Percentiles rank a stretch among this genome's conserved stretches.
Evolutionary conservation across 2,797 vertebrate genomes (phyloP).

Genomic region (Esox masquinongy): DNA sequence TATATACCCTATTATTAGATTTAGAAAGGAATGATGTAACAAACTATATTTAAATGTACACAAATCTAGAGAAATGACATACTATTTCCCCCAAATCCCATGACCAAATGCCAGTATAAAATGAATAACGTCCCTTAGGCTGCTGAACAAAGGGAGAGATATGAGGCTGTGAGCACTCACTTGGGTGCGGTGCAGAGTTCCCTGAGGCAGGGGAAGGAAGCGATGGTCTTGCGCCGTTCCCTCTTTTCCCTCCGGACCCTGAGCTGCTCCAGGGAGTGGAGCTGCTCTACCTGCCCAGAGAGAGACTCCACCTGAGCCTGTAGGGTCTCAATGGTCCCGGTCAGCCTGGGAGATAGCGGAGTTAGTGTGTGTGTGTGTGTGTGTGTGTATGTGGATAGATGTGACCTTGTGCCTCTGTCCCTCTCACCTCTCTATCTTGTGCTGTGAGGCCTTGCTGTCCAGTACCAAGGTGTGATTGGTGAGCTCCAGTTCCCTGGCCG

Average conservation of each 20-base stretch:
- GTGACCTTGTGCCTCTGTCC: not conserved
- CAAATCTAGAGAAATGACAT: too few species aligned
- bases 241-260: slow-evolving; percentile 87
- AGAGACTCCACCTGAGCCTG: slow-evolving; percentile 92
- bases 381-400: slow-evolving; percentile 1
- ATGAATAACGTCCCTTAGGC: not conserved
- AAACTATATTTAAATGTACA: too few species aligned
- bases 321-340: slow-evolving; percentile 84
- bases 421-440: slow-evolving; percentile 65
- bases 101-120: too few species aligned
- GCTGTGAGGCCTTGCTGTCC: slow-evolving; percentile 81
- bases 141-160: not conserved
- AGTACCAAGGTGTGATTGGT: slow-evolving; percentile 89
- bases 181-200: slow-evolving; percentile 84
- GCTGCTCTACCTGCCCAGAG: slow-evolving; percentile 88
- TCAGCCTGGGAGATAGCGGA: slow-evolving; percentile 71
- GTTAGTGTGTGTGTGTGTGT: slow-evolving; percentile 7
- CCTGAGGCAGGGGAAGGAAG: slow-evolving; percentile 90
- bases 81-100: too few species aligned
- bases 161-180: slow-evolving; percentile 39
- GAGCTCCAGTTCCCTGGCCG: slow-evolving; percentile 89
- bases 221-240: slow-evolving; percentile 91
- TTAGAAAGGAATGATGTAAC: too few species aligned
- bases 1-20: too few species aligned
- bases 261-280: slow-evolving; percentile 87